A percentile compares a stretch with the other conserved stretches of the same genome.
phyloP scores from a whole-genome alignment of 2,113 vertebrate species.

The Poeciliopsis occidentalis region DNA sequence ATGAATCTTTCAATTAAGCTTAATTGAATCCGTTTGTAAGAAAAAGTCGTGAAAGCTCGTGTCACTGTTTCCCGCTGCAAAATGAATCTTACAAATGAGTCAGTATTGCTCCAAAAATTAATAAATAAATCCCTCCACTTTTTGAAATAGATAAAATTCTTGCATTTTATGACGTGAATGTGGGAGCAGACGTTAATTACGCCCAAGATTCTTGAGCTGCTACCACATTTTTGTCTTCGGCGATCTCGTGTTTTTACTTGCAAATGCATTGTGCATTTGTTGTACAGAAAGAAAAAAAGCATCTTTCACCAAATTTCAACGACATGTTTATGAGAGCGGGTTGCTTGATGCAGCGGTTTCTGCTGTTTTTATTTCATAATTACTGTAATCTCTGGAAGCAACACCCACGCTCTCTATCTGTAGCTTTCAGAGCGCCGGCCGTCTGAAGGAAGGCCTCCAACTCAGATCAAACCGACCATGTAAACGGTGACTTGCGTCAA shows the following conservation, averaged over 20 bases:
- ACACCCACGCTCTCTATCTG: constrained; percentile 49
- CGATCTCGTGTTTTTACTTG: background rate
- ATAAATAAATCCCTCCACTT: background rate
- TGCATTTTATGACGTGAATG: background rate
- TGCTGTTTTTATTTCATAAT: constrained; percentile 39
- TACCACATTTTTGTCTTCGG: background rate
- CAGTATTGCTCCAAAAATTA: background rate
- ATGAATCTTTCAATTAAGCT: background rate
- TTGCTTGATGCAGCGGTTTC: background rate
- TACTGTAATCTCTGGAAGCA: constrained; percentile 30
- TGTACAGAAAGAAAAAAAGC: background rate
- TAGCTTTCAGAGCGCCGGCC: constrained; percentile 20
- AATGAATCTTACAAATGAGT: background rate
- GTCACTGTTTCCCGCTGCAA: background rate
- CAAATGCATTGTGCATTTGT: background rate
- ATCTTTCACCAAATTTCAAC: background rate
- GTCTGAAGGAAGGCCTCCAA: constrained; percentile 69
- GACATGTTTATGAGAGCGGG: background rate
- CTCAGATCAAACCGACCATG: constrained; percentile 76
- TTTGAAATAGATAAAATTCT: background rate
- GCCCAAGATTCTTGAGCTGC: background rate
- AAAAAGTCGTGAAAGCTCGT: background rate
- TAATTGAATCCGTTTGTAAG: background rate
- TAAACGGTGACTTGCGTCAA: constrained; percentile 71
- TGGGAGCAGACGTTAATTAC: background rate